Conservation (phyloP, 2,888 invertebrate species). For the Pyrrhia umbra region DNA sequence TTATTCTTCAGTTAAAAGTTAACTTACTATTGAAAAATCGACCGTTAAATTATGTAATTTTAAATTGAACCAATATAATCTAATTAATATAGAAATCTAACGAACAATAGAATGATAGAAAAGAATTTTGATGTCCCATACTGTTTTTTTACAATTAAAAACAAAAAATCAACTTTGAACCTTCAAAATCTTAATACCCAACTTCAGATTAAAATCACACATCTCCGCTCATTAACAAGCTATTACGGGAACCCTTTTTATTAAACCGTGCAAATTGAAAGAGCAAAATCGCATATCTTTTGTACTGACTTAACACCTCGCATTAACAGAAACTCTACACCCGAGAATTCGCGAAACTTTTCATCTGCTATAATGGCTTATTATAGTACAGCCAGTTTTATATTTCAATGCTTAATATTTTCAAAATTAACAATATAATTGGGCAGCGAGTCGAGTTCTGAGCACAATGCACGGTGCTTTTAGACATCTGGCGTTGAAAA, state of each 20-base stretch:
- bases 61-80: too few species aligned
- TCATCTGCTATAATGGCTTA: conserved; percentile 83
- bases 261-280: conserved; percentile 44
- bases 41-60: too few species aligned
- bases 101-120: too few species aligned
- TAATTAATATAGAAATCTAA: too few species aligned
- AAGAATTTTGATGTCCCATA: too few species aligned
- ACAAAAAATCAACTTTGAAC: conserved; percentile 18
- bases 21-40: too few species aligned
- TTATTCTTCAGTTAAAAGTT: too few species aligned
- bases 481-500: conserved; percentile 88
- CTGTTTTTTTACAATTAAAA: too few species aligned
- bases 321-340: conserved; percentile 71
- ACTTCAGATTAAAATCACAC: conserved; percentile 30
- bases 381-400: conserved; percentile 84
- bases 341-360: conserved; percentile 55
- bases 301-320: conserved; percentile 65
- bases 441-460: conserved; percentile 83
- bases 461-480: conserved; percentile 77
- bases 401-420: conserved; percentile 88
- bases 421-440: conserved; percentile 90
- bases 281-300: conserved; percentile 52
- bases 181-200: conserved; percentile 1
- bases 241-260: conserved; percentile 52
- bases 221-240: conserved; percentile 55